Evolutionary conservation across 2,888 invertebrate species (phyloP).

Genomic region (Mesorhabditis sp.): DNA sequence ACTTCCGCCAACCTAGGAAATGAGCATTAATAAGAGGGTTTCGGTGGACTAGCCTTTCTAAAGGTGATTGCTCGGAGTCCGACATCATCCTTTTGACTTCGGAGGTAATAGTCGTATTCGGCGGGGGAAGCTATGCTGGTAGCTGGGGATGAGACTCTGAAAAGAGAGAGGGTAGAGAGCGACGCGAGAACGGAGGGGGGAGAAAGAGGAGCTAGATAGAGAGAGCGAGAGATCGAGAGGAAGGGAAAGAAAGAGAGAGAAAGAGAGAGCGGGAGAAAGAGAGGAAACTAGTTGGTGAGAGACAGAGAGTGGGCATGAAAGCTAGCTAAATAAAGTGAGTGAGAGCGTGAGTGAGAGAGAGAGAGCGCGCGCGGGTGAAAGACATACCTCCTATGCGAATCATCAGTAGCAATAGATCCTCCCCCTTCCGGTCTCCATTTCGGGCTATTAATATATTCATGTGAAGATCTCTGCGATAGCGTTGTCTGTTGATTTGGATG

Average conservation of each 20-base stretch:
- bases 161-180: neutral
- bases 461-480: constrained; percentile 23
- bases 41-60: neutral
- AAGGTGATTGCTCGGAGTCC: neutral
- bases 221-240: too few relatives aligned
- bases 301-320: too few relatives aligned
- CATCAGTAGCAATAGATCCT: constrained; percentile 14
- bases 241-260: too few relatives aligned
- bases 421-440: constrained; percentile 31
- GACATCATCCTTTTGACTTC: constrained; percentile 1
- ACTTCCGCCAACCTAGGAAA: constrained; percentile 33
- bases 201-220: too few relatives aligned
- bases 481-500: neutral
- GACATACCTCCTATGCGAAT: constrained; percentile 7
- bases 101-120: constrained; percentile 1
- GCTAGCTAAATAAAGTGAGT: too few relatives aligned
- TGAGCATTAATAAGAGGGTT: neutral
- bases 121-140: neutral
- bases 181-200: too few relatives aligned
- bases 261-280: too few relatives aligned
- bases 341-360: too few relatives aligned
- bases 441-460: constrained; percentile 42
- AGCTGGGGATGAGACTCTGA: neutral
- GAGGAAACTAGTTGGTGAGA: too few relatives aligned
- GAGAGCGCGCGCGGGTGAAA: too few relatives aligned